These are phyloP conservation scores for Rhinichthys klamathensis DNA, from an alignment of 2,113 vertebrate species.

Conservation along the genomic window DNA sequence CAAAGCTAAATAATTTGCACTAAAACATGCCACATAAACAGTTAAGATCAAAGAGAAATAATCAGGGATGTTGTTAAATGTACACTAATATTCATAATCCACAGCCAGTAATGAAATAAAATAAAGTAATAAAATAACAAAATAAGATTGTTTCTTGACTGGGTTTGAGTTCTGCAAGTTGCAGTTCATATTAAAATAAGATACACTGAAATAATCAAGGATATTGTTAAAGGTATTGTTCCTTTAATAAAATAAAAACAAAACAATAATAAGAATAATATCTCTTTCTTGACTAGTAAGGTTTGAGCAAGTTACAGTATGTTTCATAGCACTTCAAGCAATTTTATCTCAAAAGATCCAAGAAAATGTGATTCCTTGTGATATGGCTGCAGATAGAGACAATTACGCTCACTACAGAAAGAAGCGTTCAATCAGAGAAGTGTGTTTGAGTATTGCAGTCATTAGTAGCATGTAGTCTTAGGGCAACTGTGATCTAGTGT, in stretches of 20 bases:
- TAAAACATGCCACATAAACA: neutral
- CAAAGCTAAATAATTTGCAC: neutral
- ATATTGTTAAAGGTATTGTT: neutral
- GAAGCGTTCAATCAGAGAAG: neutral
- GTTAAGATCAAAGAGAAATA: too few species aligned
- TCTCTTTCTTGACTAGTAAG: neutral
- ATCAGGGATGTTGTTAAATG: neutral
- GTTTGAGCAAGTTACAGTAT: neutral
- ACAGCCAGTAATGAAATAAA: neutral
- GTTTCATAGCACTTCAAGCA: neutral
- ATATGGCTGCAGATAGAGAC: constrained; percentile 4
- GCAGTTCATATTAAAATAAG: neutral
- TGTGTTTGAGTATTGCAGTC: neutral
- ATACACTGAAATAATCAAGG: neutral
- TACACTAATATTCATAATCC: neutral
- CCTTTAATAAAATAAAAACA: neutral
- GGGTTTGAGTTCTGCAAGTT: neutral
- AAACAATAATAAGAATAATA: neutral
- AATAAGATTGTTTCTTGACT: neutral
- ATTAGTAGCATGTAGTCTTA: neutral
- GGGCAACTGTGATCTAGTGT: neutral
- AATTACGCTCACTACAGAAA: neutral
- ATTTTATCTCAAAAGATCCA: constrained; percentile 24
- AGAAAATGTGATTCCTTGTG: neutral
- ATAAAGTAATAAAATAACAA: neutral